These are phyloP conservation scores for Pissodes strobi DNA, from an alignment of 1,140 invertebrate species.

Conservation along the genomic window DNA sequence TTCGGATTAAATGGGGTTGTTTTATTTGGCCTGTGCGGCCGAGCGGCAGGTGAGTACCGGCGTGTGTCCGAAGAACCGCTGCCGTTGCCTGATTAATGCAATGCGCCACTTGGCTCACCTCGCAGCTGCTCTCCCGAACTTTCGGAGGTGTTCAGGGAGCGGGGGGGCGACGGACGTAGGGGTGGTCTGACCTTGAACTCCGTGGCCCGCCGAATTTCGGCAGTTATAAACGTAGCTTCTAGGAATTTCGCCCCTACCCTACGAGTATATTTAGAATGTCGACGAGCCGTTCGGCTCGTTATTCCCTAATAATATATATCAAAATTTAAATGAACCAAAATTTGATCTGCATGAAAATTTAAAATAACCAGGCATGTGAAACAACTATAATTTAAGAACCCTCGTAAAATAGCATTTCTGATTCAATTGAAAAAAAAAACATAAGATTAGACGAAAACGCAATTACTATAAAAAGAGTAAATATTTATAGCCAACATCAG, in stretches of 20 bases:
- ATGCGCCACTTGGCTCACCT: conserved; percentile 34
- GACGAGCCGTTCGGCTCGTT: no score
- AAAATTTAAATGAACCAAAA: no score
- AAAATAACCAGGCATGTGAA: no score
- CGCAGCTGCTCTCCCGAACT: conserved; percentile 18
- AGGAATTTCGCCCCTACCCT: conserved; percentile 37
- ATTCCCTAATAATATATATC: no score
- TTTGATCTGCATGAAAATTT: no score
- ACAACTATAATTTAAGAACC: no score
- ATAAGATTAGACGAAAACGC: no score
- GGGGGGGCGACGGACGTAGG: conserved; percentile 28
- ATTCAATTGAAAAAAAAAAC: no score
- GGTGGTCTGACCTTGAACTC: conserved; percentile 41
- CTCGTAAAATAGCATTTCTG: no score
- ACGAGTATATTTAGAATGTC: no score
- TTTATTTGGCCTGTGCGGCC: conserved; percentile 32
- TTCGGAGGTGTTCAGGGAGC: background rate
- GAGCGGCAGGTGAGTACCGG: conserved; percentile 34
- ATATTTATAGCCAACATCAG: no score
- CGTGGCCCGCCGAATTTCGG: conserved; percentile 29
- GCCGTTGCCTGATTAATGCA: conserved; percentile 27
- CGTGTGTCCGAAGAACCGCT: conserved; percentile 36
- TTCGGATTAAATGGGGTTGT: conserved; percentile 36
- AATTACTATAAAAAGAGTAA: no score
- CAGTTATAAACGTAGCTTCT: conserved; percentile 35